These are phyloP conservation scores for Varanus komodoensis DNA, from an alignment of 2,113 vertebrate species.

Conservation along the genomic window DNA sequence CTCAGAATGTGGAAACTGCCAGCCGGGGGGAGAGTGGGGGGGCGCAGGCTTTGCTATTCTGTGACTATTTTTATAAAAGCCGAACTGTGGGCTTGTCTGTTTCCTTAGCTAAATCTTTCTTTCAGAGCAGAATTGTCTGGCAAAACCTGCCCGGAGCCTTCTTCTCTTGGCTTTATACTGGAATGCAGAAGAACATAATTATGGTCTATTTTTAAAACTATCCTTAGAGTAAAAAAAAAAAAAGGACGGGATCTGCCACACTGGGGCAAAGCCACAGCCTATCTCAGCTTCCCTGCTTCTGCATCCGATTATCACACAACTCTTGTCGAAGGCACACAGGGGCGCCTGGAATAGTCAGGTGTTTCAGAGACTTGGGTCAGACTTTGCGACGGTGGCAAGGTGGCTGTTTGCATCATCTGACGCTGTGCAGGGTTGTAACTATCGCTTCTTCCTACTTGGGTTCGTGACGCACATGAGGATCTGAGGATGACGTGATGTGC, in stretches of 20 bases:
- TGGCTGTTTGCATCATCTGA: background rate
- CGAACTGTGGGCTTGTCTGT: background rate
- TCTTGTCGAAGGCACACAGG: background rate
- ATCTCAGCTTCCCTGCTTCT: background rate
- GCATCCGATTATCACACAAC: background rate
- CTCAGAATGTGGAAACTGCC: background rate
- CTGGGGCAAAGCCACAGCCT: background rate
- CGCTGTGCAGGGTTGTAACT: background rate
- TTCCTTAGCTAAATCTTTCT: constrained; percentile 3
- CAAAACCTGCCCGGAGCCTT: constrained; percentile 10
- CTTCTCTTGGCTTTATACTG: background rate
- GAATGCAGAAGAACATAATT: constrained; percentile 16
- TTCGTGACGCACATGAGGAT: background rate
- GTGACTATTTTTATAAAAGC: background rate
- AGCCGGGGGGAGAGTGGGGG: background rate
- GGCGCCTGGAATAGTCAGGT: background rate
- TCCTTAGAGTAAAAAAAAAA: constrained; percentile 15
- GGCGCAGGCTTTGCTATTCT: background rate
- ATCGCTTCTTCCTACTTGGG: background rate
- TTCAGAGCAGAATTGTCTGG: constrained; percentile 21
- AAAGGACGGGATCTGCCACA: background rate
- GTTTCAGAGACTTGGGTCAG: no score
- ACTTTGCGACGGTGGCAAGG: no score
- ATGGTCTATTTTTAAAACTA: constrained; percentile 33
- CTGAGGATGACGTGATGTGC: no score